Percentiles rank a stretch among this genome's conserved stretches.
These are phyloP conservation scores for Fundulus diaphanus DNA, from an alignment of 2,797 vertebrate species.

Conservation along the genomic window DNA sequence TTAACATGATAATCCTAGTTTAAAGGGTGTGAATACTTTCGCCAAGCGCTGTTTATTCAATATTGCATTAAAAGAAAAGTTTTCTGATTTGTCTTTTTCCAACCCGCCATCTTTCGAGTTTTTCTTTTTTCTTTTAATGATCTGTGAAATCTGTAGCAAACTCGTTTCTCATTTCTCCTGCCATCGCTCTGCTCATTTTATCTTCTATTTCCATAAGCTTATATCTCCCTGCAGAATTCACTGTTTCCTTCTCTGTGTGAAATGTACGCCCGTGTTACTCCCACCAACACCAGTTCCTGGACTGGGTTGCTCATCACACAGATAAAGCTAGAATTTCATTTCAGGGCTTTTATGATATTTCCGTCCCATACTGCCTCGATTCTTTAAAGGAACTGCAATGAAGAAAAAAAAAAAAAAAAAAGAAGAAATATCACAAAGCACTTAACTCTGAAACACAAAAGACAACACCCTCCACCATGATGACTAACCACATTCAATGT, in stretches of 20 bases:
- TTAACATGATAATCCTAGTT: too few species aligned
- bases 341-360: constrained; percentile 46
- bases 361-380: constrained; percentile 11
- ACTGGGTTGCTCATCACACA: constrained; percentile 21
- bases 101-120: too few species aligned
- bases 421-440: constrained; percentile 22
- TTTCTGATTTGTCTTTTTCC: too few species aligned
- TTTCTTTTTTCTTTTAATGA: too few species aligned
- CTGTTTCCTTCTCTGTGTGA: constrained; percentile 15
- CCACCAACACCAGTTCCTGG: constrained; percentile 23
- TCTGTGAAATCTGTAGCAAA: neutral
- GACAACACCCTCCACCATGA: constrained; percentile 42
- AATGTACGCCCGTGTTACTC: constrained; percentile 22
- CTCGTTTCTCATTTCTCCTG: neutral
- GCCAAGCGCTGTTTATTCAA: too few species aligned
- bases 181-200: neutral
- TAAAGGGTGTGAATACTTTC: too few species aligned
- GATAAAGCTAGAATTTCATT: constrained; percentile 38
- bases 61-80: too few species aligned
- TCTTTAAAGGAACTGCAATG: constrained; percentile 25
- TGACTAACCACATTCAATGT: constrained; percentile 62
- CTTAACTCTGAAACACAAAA: constrained; percentile 42
- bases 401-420: neutral
- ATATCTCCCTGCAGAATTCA: neutral
- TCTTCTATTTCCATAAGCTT: neutral